phyloP scores from a whole-genome alignment of 1,140 invertebrate species.

The Leptinotarsa lineolata region DNA sequence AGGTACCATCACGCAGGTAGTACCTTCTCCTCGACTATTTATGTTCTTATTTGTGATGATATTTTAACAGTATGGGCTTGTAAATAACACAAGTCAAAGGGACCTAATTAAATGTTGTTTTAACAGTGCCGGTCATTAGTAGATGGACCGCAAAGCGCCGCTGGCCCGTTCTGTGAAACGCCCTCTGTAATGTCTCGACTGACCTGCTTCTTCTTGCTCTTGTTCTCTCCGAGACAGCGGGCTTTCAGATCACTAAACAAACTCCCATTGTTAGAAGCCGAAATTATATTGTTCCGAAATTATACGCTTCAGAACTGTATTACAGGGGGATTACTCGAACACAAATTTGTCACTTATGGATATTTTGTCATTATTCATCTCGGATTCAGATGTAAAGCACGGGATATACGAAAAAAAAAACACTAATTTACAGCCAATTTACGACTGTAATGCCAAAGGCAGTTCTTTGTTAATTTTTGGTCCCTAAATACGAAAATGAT shows the following conservation, averaged over 20 bases:
- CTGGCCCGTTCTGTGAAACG: conserved; percentile 33
- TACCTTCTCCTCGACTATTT: conserved; percentile 22
- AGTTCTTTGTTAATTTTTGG: too few relatives aligned
- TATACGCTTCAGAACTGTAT: conserved; percentile 13
- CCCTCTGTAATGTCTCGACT: conserved; percentile 28
- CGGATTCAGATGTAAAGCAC: neutral
- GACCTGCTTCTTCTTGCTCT: conserved; percentile 5
- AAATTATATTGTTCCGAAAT: conserved; percentile 21
- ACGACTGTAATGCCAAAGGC: too few relatives aligned
- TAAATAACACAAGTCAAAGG: conserved; percentile 49
- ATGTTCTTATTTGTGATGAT: conserved; percentile 35
- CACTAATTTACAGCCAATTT: too few relatives aligned
- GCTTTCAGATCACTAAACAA: conserved; percentile 6
- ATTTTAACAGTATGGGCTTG: conserved; percentile 44
- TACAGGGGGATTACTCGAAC: neutral
- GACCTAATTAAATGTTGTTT: conserved; percentile 51
- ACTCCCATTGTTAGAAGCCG: conserved; percentile 19
- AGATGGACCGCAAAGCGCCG: conserved; percentile 47
- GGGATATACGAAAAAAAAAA: neutral
- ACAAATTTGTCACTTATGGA: conserved; percentile 1
- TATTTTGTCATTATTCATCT: neutral
- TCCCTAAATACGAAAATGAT: too few relatives aligned
- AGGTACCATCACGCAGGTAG: conserved; percentile 23
- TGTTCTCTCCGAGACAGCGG: neutral
- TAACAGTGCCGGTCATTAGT: conserved; percentile 50